Conservation (phyloP, 2,888 invertebrate genomes). For the Ormyrus thymus region DNA sequence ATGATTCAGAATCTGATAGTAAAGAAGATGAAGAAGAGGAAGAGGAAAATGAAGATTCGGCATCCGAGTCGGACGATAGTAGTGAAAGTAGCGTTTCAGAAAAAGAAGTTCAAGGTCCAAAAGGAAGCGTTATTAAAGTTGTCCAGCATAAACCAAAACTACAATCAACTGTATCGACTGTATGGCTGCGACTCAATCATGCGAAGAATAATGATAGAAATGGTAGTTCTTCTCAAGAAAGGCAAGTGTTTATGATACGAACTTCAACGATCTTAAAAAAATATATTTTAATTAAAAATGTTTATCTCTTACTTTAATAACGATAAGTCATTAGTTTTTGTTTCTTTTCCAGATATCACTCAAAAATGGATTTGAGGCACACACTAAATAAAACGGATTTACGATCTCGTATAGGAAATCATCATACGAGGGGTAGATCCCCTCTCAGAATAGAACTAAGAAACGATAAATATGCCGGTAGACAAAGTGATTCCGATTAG, state of each 20-base stretch:
- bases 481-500: conserved; percentile 52
- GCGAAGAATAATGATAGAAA: conserved; percentile 61
- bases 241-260: conserved; percentile 59
- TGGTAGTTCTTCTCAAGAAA: conserved; percentile 42
- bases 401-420: conserved; percentile 67
- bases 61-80: conserved; percentile 58
- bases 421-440: conserved; percentile 68
- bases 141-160: conserved; percentile 75
- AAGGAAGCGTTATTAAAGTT: conserved; percentile 77
- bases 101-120: conserved; percentile 77
- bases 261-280: too few relatives aligned
- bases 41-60: conserved; percentile 57
- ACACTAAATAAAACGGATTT: conserved; percentile 65
- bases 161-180: conserved; percentile 76
- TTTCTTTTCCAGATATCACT: conserved; percentile 58
- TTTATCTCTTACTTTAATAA: neutral
- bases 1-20: conserved; percentile 56
- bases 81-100: conserved; percentile 74
- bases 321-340: neutral
- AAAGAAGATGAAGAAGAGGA: conserved; percentile 60
- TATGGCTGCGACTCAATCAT: conserved; percentile 78
- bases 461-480: conserved; percentile 69
- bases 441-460: conserved; percentile 73
- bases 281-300: too few relatives aligned
- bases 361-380: conserved; percentile 63